Evolutionary conservation across 2,797 vertebrate genomes (phyloP).

Genomic region (Sebastes melanostomus): DNA sequence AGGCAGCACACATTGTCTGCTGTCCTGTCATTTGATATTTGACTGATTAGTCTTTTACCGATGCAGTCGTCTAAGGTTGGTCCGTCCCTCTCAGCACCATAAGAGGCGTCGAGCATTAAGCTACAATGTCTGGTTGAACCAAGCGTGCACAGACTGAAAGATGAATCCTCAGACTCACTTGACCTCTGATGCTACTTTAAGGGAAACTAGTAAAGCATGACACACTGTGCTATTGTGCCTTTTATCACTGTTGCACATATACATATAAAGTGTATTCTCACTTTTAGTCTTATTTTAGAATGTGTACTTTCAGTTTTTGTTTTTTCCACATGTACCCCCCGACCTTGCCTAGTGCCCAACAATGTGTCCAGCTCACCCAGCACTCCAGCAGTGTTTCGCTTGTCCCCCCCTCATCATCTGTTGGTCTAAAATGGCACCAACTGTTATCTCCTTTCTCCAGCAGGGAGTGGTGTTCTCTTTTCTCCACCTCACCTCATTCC

Average conservation of each 20-base stretch:
- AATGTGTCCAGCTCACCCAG: slow-evolving; percentile 35
- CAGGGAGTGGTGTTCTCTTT: slow-evolving; percentile 66
- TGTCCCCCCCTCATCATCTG: slow-evolving; percentile 25
- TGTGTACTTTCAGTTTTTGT: slow-evolving; percentile 49
- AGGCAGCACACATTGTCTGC: slow-evolving; percentile 13
- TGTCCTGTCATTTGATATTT: slow-evolving; percentile 21
- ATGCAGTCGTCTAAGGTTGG: slow-evolving; percentile 30
- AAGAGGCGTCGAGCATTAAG: slow-evolving; percentile 15
- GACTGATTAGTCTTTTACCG: slow-evolving; percentile 17
- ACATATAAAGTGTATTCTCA: slow-evolving; percentile 63
- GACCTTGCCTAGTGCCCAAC: slow-evolving; percentile 22
- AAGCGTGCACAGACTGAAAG: slow-evolving; percentile 43
- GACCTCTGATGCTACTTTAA: slow-evolving; percentile 62
- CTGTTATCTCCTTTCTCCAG: slow-evolving; percentile 73
- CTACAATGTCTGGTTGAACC: slow-evolving; percentile 28
- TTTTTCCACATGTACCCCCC: slow-evolving; percentile 16
- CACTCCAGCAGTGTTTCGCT: slow-evolving; percentile 43
- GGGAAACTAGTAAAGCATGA: slow-evolving; percentile 75
- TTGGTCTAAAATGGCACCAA: slow-evolving; percentile 72
- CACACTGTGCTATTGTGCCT: slow-evolving; percentile 84
- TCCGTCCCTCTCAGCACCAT: slow-evolving; percentile 11
- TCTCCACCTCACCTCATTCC: slow-evolving; percentile 67
- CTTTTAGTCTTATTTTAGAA: slow-evolving; percentile 69
- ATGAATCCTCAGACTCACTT: slow-evolving; percentile 38
- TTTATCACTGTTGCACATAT: slow-evolving; percentile 80